Evolutionary conservation across 1,140 invertebrate genomes (phyloP), one percentile per base, ranked within the genome.

Genomic region (Uloborus diversus): DNA sequence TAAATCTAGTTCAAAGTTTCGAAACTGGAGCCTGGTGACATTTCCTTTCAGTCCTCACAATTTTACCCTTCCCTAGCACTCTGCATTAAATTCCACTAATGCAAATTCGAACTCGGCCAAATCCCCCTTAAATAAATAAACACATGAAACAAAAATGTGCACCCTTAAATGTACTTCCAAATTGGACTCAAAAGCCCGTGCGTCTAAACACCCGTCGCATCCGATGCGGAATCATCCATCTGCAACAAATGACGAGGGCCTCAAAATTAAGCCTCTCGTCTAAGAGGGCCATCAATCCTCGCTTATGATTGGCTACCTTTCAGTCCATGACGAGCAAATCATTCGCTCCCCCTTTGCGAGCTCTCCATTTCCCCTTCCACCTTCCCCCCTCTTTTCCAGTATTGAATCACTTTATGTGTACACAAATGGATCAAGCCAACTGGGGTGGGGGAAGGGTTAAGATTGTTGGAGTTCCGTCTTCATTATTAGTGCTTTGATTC

Each of bases 281-380:
- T 73, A 73, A 73, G 61, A 73, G 53, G 56, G 5, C 69, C 69
- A 73, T 73, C 69, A 73, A 73, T 73, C 69, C 69, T 73, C 56
- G 37, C 56, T 73, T 73, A 73, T 73, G 69, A 73, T 73, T 59
- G 69, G 69, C 30, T 37, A 35, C 69, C 57, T 73, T 73, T 73
- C 47, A 73, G 69, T 57, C 51, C 56, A n/a, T 73, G 69, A 73
- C 56, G 69, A 73, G 69, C 35, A 57, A 73, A 73, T 73, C 42
- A 73, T 73, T 73, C 69, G 42, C 69, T 73, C 32, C 32, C 51
- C 51, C 51, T 68, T 68, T 35, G 27, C 64, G 27, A 4, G 11
- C 27, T 20, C 23, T 32, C 59, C 20, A 25, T 61, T 20, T 30
- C 27, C 32, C 32, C 23, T n/a, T n/a, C 9, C 66, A 13, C n/a